Percentiles rank a stretch among this genome's conserved stretches.
phyloP scores from a whole-genome alignment of 2,113 vertebrate species.

The Antechinus flavipes region DNA sequence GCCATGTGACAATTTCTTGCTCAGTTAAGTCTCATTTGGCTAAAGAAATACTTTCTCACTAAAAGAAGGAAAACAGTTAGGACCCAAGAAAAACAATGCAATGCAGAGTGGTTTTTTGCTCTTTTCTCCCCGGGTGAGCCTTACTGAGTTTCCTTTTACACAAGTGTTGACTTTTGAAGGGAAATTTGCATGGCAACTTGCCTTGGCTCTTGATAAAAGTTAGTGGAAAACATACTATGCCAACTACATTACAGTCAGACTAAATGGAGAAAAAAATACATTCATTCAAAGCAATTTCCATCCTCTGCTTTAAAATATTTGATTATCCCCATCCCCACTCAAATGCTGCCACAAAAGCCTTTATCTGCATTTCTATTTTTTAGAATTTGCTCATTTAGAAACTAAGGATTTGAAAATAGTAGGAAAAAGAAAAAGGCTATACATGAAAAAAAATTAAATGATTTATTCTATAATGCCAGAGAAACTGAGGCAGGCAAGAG shows the following conservation, averaged over 20 bases:
- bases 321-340: not conserved
- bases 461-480: not conserved
- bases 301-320: constrained; percentile 2
- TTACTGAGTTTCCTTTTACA: constrained; percentile 33
- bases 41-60: not conserved
- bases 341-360: not conserved
- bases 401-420: not conserved
- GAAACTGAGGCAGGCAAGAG: too few species aligned
- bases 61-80: constrained; percentile 23
- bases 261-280: constrained; percentile 13
- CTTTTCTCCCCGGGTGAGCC: constrained; percentile 12
- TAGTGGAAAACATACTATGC: not conserved
- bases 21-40: constrained; percentile 27
- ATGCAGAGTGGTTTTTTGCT: not conserved
- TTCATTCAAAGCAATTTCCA: not conserved
- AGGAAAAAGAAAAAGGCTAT: constrained; percentile 18
- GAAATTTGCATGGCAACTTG: constrained; percentile 48
- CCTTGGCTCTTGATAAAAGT: constrained; percentile 14
- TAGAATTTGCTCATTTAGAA: not conserved
- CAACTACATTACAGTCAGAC: constrained; percentile 29
- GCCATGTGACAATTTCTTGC: not conserved
- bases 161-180: constrained; percentile 13
- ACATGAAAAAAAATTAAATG: not conserved
- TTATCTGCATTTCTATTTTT: not conserved
- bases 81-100: constrained; percentile 21